phyloP scores from a whole-genome alignment of 92 coral and sea anemone species.

The Zoanthus gigantus region DNA sequence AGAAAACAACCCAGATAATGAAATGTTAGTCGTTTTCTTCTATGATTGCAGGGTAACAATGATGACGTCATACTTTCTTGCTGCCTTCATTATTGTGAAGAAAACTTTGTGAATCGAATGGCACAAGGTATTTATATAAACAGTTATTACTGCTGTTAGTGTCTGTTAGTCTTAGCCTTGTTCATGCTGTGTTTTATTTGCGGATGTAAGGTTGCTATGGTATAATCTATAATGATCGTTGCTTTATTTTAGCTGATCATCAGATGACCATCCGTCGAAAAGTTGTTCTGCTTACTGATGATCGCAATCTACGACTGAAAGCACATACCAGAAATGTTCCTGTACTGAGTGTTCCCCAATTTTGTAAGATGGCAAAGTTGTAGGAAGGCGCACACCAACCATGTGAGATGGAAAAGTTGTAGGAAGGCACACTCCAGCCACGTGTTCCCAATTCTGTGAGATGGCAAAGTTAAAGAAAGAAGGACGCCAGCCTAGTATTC shows the following conservation, averaged over 20 bases:
- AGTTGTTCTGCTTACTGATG: constrained; percentile 94
- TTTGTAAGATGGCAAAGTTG: neutral
- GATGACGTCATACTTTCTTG: constrained; percentile 97
- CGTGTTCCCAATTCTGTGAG: constrained; percentile 74
- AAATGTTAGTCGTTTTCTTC: neutral
- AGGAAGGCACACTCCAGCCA: constrained; percentile 86
- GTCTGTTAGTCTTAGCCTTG: neutral
- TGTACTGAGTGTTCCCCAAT: neutral
- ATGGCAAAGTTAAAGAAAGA: constrained; percentile 62
- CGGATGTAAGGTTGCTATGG: no score
- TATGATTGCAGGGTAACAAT: constrained; percentile 77
- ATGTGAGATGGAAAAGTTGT: constrained; percentile 67
- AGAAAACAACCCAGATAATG: neutral
- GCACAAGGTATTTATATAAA: constrained; percentile 77
- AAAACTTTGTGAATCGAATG: constrained; percentile 88
- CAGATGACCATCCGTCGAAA: constrained; percentile 96
- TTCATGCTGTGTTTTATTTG: neutral
- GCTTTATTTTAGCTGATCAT: constrained; percentile 76
- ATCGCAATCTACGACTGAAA: constrained; percentile 83
- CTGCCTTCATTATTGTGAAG: constrained; percentile 95
- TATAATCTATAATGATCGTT: neutral
- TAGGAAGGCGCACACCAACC: neutral
- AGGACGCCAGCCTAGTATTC: no score
- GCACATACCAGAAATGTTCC: neutral
- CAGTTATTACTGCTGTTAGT: neutral